Evolutionary conservation across 2,888 invertebrate genomes (phyloP), one percentile per base, ranked within the genome.

Genomic region (Mythimna pallens): DNA sequence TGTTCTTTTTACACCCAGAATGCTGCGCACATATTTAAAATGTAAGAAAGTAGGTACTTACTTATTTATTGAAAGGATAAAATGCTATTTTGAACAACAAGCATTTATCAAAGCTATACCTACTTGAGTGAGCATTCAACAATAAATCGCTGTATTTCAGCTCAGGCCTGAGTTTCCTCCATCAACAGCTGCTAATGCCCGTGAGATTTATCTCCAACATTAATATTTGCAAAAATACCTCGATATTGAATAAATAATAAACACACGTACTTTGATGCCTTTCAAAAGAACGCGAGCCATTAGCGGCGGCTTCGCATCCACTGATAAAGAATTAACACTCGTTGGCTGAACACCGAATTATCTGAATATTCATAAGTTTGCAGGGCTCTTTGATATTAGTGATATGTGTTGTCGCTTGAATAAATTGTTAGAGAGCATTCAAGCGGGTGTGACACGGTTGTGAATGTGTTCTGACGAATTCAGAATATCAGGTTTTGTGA

Each of bases 241-340:
- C 34, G 25, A 73, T 52, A 76, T 80, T 64, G 43, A 66, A 80
- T 80, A 78, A 78, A 78, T 65, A 75, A 64, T 75, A 75, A 78
- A 78, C 76, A 80, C 30, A n/a, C 34, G 43, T 55, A 34, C 63
- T 80, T 80, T 78, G 81, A 75, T 61, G 34, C 12, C 30, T 65
- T 57, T 54, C 22, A 63, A 58, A 47, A 65, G 36, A 63, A 66
- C 47, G n/a, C 59, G 14, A 17, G 30, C 6, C 62, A 80, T 80
- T 80, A 73, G 80, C 36, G 62, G 12, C 36, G 12, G 70, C 34
- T 52, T 54, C 62, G 22, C 20, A 9, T 43, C n/a, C 17, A 7
- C 40, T 10, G 34, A 43, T 34, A 10, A 5, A 14, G 12, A 62
- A 67, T 50, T 12, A n/a, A 30, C 47, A 55, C 30, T 58, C 62